phyloP scores from a whole-genome alignment of 1,140 invertebrate genomes.

The Patella vulgata region DNA sequence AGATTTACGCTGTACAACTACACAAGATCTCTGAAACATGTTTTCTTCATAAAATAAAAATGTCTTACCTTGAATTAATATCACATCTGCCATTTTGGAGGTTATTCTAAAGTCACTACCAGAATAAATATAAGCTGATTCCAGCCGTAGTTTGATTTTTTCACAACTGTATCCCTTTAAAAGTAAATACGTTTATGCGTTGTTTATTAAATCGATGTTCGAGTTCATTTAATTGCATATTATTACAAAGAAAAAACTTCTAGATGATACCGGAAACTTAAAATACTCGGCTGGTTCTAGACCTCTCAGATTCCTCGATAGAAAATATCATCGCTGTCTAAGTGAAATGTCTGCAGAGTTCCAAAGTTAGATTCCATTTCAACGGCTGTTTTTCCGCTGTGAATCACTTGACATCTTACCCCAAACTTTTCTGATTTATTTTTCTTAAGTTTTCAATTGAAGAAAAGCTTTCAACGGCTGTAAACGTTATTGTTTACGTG shows the following conservation, averaged over 20 bases:
- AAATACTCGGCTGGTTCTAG: neutral
- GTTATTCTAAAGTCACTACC: conserved; percentile 38
- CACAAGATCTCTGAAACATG: neutral
- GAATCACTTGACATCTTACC: too few species aligned
- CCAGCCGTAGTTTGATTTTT: conserved; percentile 49
- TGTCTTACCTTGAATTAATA: conserved; percentile 53
- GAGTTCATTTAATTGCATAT: neutral
- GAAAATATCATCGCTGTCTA: too few species aligned
- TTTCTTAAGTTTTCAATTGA: neutral
- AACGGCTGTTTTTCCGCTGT: too few species aligned
- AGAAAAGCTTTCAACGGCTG: neutral
- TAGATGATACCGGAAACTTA: neutral
- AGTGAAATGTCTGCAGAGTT: too few species aligned
- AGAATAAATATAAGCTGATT: conserved; percentile 48
- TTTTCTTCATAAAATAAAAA: neutral
- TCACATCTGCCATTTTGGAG: conserved; percentile 51
- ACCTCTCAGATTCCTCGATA: neutral
- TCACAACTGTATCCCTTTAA: conserved; percentile 55
- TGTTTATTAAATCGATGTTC: neutral
- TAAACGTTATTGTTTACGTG: neutral
- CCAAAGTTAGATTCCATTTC: too few species aligned
- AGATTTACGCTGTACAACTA: neutral
- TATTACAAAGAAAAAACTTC: neutral
- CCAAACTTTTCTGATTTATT: neutral
- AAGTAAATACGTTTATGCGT: neutral